A percentile compares a stretch with the other conserved stretches of the same genome.
These are phyloP conservation scores for Bos javanicus DNA, from an alignment of 2,113 vertebrate species.

Conservation along the genomic window DNA sequence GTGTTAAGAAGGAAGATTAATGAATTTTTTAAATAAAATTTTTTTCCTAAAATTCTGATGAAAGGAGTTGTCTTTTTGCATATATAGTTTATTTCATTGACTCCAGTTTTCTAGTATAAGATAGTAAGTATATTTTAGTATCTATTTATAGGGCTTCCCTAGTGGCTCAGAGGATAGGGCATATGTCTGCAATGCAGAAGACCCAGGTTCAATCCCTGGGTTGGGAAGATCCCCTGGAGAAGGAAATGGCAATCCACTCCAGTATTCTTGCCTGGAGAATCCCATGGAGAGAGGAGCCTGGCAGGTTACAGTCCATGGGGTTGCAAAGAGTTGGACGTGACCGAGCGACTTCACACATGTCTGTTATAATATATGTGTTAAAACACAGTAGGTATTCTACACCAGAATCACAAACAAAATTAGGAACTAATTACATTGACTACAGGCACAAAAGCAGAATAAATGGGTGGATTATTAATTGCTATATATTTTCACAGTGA, in stretches of 20 bases:
- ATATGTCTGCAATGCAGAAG: too few relatives aligned
- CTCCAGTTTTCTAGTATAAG: not conserved
- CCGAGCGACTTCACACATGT: not conserved
- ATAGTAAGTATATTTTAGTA: not conserved
- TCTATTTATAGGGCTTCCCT: not conserved
- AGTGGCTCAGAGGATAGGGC: too few relatives aligned
- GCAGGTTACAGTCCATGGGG: too few relatives aligned
- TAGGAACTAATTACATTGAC: not conserved
- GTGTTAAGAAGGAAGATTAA: constrained; percentile 15
- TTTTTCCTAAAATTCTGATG: not conserved
- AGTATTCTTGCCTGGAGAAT: too few relatives aligned
- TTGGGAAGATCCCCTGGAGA: too few relatives aligned
- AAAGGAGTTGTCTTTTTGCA: not conserved
- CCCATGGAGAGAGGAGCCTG: too few relatives aligned
- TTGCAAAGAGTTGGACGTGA: too few relatives aligned
- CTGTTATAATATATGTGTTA: not conserved
- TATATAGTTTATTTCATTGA: not conserved
- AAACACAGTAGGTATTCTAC: not conserved
- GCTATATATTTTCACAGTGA: not conserved
- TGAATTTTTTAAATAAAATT: not conserved
- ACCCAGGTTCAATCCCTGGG: too few relatives aligned
- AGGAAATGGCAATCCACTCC: too few relatives aligned
- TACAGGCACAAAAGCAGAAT: not conserved
- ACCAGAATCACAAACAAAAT: constrained; percentile 4
- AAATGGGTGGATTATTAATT: not conserved